A percentile compares a stretch with the other conserved stretches of the same genome.
These are phyloP conservation scores for Netelia virgata DNA, from an alignment of 2,888 invertebrate genomes.

Conservation along the genomic window DNA sequence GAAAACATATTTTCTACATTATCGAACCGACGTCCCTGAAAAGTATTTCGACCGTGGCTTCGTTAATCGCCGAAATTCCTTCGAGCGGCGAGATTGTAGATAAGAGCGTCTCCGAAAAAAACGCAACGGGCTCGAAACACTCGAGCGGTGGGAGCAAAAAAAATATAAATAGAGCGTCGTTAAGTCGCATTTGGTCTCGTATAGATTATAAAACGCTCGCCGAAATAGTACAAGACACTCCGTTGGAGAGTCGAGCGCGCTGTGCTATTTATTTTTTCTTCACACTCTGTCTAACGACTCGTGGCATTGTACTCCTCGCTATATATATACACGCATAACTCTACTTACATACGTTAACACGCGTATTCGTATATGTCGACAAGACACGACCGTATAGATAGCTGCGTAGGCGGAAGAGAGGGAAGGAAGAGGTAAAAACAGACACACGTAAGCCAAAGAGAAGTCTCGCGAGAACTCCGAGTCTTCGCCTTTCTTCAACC, in stretches of 20 bases:
- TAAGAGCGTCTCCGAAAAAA: not conserved
- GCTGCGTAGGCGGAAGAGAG: conserved; percentile 31
- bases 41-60: too few species aligned
- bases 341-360: not conserved
- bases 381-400: conserved; percentile 10
- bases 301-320: conserved; percentile 25
- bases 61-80: too few species aligned
- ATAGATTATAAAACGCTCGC: not conserved
- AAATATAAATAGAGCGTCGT: conserved; percentile 28
- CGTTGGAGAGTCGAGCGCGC: conserved; percentile 22
- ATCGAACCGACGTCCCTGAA: too few species aligned
- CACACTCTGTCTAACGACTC: conserved; percentile 13
- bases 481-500: conserved; percentile 37
- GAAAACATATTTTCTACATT: too few species aligned
- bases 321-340: not conserved
- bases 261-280: conserved; percentile 21
- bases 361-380: too few species aligned
- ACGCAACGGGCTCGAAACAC: too few species aligned
- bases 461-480: conserved; percentile 10
- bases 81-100: not conserved
- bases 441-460: not conserved
- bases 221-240: conserved; percentile 52
- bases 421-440: conserved; percentile 35
- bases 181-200: not conserved
- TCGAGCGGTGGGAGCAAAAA: not conserved